These are phyloP conservation scores for Oscheius sp. DNA, from an alignment of 2,888 invertebrate species.

Conservation along the genomic window DNA sequence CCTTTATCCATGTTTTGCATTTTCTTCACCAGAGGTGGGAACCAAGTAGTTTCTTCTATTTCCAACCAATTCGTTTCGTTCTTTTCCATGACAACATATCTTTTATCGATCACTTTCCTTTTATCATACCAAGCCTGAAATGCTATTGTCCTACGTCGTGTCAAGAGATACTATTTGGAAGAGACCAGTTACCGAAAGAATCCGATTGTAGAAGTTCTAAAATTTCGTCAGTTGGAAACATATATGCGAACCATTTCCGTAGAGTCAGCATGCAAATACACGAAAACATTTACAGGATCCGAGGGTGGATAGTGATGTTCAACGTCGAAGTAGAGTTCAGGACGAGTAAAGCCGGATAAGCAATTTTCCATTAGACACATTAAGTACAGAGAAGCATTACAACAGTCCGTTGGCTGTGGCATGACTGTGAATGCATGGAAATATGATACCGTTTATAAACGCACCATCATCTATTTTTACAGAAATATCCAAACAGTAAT, in stretches of 20 bases:
- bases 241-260: neutral
- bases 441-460: too few relatives aligned
- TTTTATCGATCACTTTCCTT: neutral
- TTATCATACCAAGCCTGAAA: constrained; percentile 11
- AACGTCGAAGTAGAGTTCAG: too few relatives aligned
- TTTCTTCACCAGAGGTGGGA: neutral
- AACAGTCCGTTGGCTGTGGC: too few relatives aligned
- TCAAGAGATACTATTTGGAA: neutral
- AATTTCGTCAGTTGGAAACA: neutral
- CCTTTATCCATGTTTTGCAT: neutral
- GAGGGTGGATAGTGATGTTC: neutral
- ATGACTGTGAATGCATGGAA: too few relatives aligned
- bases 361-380: too few relatives aligned
- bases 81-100: neutral
- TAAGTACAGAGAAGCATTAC: too few relatives aligned
- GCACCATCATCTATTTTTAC: too few relatives aligned
- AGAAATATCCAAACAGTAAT: too few relatives aligned
- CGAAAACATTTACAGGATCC: neutral
- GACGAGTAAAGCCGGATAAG: too few relatives aligned
- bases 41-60: neutral
- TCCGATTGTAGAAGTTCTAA: constrained; percentile 27
- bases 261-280: neutral
- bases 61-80: neutral
- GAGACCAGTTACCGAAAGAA: neutral
- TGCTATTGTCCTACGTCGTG: too few relatives aligned